Percentiles rank a stretch among this genome's conserved stretches.
These are phyloP conservation scores for Drosophila antonietae DNA, from an alignment of 2,888 invertebrate genomes.

Conservation along the genomic window DNA sequence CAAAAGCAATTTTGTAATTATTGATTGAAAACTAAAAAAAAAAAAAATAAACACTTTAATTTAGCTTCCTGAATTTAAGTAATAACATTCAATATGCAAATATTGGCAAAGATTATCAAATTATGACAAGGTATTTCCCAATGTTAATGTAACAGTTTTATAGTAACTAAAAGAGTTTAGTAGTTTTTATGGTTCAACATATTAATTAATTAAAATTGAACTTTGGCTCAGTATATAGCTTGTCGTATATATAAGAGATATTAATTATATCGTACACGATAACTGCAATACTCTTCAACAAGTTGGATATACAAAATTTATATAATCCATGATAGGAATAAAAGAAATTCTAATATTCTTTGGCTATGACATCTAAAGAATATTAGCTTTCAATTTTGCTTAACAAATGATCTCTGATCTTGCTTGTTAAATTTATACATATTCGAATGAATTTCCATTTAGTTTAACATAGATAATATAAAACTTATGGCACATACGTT, in stretches of 20 bases:
- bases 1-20: neutral
- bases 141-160: neutral
- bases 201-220: neutral
- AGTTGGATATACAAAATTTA: neutral
- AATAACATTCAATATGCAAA: neutral
- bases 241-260: neutral
- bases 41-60: neutral
- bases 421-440: neutral
- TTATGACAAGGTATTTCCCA: neutral
- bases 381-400: neutral
- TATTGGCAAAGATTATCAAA: neutral
- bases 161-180: neutral
- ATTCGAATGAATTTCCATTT: neutral
- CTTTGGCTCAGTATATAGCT: neutral
- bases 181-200: neutral
- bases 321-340: neutral
- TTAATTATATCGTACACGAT: neutral
- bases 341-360: neutral
- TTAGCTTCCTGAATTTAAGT: neutral
- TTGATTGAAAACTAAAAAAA: neutral
- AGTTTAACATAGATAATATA: neutral
- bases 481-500: neutral
- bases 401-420: slow-evolving; percentile 1
- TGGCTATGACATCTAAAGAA: neutral
- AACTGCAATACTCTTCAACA: neutral